Evolutionary conservation across 2,113 vertebrate species (phyloP).

Genomic region (Uropsilus gracilis): DNA sequence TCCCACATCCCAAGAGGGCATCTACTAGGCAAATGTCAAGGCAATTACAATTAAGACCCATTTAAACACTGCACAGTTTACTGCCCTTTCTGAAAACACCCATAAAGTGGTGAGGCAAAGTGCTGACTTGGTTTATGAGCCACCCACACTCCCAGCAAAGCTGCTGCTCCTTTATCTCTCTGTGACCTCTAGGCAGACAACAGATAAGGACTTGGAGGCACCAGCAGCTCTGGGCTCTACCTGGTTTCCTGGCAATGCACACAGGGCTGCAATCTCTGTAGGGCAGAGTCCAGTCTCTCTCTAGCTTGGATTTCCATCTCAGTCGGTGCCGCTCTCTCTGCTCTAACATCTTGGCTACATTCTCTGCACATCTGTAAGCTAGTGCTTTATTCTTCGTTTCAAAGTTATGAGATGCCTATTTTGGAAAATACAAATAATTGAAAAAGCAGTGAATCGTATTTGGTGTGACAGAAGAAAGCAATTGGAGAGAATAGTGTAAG

Average conservation of each 20-base stretch:
- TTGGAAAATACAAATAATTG: conserved; percentile 70
- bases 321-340: neutral
- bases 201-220: neutral
- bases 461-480: conserved; percentile 73
- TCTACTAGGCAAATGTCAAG: conserved; percentile 38
- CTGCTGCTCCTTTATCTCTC: neutral
- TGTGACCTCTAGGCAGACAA: neutral
- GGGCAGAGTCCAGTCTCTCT: neutral
- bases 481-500: conserved; percentile 66
- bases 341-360: conserved; percentile 19
- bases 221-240: neutral
- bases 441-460: conserved; percentile 66
- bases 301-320: neutral
- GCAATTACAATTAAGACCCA: neutral
- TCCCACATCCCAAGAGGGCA: neutral
- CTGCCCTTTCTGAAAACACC: neutral
- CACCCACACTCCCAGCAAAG: neutral
- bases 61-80: neutral
- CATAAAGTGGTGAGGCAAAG: neutral
- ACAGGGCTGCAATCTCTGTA: too few species aligned
- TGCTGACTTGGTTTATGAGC: neutral
- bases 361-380: conserved; percentile 63
- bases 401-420: conserved; percentile 69
- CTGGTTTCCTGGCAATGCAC: neutral
- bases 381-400: conserved; percentile 41